phyloP scores from a whole-genome alignment of 2,888 invertebrate genomes.

The Agonum fuliginosum region DNA sequence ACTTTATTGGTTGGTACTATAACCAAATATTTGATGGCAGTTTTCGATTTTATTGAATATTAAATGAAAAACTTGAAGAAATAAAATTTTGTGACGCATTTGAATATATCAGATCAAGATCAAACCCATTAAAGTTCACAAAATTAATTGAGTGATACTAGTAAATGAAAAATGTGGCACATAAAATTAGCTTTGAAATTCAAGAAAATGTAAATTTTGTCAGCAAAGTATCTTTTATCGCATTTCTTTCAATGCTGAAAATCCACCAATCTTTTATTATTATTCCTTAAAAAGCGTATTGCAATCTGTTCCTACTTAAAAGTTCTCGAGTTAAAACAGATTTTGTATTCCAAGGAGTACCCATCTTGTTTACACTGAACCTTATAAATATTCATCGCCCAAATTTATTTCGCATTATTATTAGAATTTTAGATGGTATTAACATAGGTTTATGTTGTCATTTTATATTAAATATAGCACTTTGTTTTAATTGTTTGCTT shows the following conservation, averaged over 20 bases:
- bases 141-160: conserved; percentile 9
- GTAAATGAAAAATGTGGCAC: conserved; percentile 15
- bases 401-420: conserved; percentile 44
- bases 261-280: conserved; percentile 37
- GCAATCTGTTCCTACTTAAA: conserved; percentile 40
- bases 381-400: conserved; percentile 42
- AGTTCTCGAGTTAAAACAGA: conserved; percentile 46
- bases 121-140: neutral
- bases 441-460: conserved; percentile 25
- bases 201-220: conserved; percentile 25
- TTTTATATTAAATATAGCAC: neutral
- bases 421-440: conserved; percentile 11
- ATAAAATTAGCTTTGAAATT: conserved; percentile 27
- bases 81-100: conserved; percentile 10
- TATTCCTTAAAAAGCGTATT: conserved; percentile 39
- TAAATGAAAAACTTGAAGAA: neutral
- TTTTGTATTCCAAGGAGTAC: conserved; percentile 52
- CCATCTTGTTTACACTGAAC: conserved; percentile 45
- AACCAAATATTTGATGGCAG: conserved; percentile 23
- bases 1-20: conserved; percentile 4
- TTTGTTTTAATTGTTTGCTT: neutral
- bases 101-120: conserved; percentile 16
- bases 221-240: neutral
- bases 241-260: conserved; percentile 3
- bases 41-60: conserved; percentile 6